Percentiles rank a stretch among this genome's conserved stretches.
These are phyloP conservation scores for Tipula lateralis DNA, from an alignment of 2,888 invertebrate genomes.

Conservation along the genomic window DNA sequence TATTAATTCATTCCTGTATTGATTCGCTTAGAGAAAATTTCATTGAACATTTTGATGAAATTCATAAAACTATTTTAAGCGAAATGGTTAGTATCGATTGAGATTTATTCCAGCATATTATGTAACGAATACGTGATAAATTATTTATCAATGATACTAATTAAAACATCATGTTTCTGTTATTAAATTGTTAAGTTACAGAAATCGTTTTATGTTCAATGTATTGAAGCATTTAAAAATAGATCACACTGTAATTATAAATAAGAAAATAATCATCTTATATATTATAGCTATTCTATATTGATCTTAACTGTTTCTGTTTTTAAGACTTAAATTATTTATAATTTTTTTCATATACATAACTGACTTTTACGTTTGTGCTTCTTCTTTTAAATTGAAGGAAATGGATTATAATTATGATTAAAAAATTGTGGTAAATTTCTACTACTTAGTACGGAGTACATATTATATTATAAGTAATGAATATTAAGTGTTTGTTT, in stretches of 20 bases:
- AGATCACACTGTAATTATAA: neutral
- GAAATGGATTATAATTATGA: neutral
- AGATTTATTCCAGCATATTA: no score
- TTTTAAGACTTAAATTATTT: neutral
- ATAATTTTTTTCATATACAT: neutral
- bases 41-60: no score
- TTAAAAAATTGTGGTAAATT: neutral
- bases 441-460: neutral
- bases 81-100: no score
- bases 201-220: neutral
- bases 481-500: neutral
- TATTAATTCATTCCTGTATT: no score
- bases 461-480: neutral
- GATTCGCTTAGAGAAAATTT: no score
- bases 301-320: neutral
- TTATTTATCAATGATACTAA: neutral
- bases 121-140: neutral
- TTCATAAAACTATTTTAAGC: no score
- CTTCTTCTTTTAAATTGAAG: conserved; percentile 11
- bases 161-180: neutral
- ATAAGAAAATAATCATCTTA: neutral
- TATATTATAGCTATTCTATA: neutral
- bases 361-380: neutral
- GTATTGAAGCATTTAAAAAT: neutral
- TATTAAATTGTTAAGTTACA: neutral